Percentiles rank a stretch among this genome's conserved stretches.
These are phyloP conservation scores for Hirtodrosophila histrioides DNA, from an alignment of 2,888 invertebrate genomes.

Conservation along the genomic window DNA sequence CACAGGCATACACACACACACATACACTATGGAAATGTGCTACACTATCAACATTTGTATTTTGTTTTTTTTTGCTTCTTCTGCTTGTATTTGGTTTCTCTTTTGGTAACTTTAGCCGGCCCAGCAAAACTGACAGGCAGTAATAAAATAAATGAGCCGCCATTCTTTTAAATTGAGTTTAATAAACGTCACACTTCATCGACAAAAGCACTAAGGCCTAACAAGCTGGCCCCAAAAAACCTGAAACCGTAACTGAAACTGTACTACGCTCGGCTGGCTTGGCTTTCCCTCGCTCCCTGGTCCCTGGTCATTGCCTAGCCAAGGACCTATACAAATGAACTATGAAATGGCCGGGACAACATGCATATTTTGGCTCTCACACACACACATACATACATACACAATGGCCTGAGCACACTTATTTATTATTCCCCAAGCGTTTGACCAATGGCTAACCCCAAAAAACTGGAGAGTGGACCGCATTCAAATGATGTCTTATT, in stretches of 20 bases:
- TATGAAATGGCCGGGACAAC: slow-evolving; percentile 76
- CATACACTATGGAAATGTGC: slow-evolving; percentile 59
- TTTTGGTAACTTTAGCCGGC: slow-evolving; percentile 62
- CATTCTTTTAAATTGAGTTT: slow-evolving; percentile 80
- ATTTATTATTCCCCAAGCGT: slow-evolving; percentile 81
- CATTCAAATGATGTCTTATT: slow-evolving; percentile 80
- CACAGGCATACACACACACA: slow-evolving; percentile 28
- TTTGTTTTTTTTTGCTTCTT: slow-evolving; percentile 10
- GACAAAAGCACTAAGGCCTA: slow-evolving; percentile 69
- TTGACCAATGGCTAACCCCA: slow-evolving; percentile 76
- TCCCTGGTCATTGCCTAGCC: slow-evolving; percentile 23
- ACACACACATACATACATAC: slow-evolving; percentile 26
- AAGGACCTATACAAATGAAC: slow-evolving; percentile 71
- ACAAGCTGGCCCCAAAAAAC: slow-evolving; percentile 42
- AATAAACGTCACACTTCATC: slow-evolving; percentile 80
- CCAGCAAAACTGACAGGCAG: slow-evolving; percentile 70
- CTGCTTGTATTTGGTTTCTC: slow-evolving; percentile 40
- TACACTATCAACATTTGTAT: slow-evolving; percentile 68
- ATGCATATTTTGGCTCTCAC: slow-evolving; percentile 66
- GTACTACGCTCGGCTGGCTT: slow-evolving; percentile 65
- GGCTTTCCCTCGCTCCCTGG: slow-evolving; percentile 5
- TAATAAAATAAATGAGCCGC: slow-evolving; percentile 80
- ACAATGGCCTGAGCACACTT: slow-evolving; percentile 57
- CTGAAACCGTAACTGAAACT: slow-evolving; percentile 56
- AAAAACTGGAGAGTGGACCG: slow-evolving; percentile 55